A percentile compares a stretch with the other conserved stretches of the same genome.
phyloP scores from a whole-genome alignment of 2,113 vertebrate genomes.

The Zosterops borbonicus region DNA sequence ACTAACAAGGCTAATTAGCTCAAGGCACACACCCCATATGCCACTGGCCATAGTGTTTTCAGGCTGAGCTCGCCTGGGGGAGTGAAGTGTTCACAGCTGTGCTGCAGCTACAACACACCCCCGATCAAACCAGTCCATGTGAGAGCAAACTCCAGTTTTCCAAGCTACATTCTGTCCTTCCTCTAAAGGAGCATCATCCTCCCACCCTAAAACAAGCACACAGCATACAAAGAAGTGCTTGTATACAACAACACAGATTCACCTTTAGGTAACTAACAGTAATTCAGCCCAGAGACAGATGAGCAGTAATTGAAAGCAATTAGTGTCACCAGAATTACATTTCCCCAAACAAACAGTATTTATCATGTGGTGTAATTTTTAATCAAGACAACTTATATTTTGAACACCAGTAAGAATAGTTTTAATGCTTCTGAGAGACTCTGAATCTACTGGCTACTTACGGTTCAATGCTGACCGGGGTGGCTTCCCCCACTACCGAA shows the following conservation, averaged over 20 bases:
- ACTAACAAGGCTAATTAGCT: background rate
- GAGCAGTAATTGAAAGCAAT: background rate
- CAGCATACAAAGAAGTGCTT: background rate
- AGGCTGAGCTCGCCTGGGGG: background rate
- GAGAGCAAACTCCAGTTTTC: background rate
- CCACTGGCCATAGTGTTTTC: background rate
- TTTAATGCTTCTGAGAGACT: background rate
- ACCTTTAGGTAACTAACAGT: background rate
- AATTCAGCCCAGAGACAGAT: background rate
- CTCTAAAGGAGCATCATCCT: background rate
- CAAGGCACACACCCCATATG: background rate
- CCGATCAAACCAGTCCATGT: accelerated
- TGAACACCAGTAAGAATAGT: background rate
- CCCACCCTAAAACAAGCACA: background rate
- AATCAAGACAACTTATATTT: background rate
- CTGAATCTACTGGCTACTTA: constrained; percentile 76
- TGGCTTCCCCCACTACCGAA: constrained; percentile 88
- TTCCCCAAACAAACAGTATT: background rate
- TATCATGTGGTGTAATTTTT: background rate
- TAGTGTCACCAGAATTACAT: background rate
- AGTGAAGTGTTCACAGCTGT: accelerated
- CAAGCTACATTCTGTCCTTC: background rate
- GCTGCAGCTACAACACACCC: background rate
- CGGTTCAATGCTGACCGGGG: constrained; percentile 98
- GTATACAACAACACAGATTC: background rate